phyloP scores from a whole-genome alignment of 2,888 invertebrate genomes.

The Cyaniris semiargus region DNA sequence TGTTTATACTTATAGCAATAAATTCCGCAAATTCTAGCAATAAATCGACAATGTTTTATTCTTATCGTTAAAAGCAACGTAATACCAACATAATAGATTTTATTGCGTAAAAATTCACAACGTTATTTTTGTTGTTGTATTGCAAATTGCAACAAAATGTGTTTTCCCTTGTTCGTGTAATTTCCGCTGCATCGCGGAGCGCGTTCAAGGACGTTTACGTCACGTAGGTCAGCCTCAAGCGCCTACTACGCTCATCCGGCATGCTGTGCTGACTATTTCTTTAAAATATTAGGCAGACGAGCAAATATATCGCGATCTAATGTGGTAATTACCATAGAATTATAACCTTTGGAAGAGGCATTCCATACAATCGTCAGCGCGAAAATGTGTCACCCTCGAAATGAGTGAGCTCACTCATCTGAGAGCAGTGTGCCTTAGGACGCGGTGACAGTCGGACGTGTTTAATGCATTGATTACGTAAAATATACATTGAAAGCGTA shows the following conservation, averaged over 20 bases:
- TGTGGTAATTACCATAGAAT: too few relatives aligned
- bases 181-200: constrained; percentile 8
- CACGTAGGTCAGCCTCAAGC: not conserved
- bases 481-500: too few relatives aligned
- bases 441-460: too few relatives aligned
- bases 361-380: too few relatives aligned
- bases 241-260: not conserved
- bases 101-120: not conserved
- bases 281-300: too few relatives aligned
- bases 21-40: not conserved
- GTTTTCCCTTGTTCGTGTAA: constrained; percentile 2
- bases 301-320: too few relatives aligned
- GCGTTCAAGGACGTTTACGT: not conserved
- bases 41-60: not conserved
- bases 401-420: too few relatives aligned
- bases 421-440: too few relatives aligned
- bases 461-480: too few relatives aligned
- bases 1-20: not conserved
- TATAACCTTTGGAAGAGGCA: too few relatives aligned
- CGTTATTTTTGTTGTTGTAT: not conserved
- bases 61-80: not conserved
- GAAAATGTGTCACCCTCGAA: too few relatives aligned
- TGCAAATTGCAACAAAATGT: not conserved
- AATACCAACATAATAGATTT: not conserved
- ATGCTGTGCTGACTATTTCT: not conserved